Evolutionary conservation across 1,140 invertebrate genomes (phyloP).

Genomic region (Drosophila ogumai): DNA sequence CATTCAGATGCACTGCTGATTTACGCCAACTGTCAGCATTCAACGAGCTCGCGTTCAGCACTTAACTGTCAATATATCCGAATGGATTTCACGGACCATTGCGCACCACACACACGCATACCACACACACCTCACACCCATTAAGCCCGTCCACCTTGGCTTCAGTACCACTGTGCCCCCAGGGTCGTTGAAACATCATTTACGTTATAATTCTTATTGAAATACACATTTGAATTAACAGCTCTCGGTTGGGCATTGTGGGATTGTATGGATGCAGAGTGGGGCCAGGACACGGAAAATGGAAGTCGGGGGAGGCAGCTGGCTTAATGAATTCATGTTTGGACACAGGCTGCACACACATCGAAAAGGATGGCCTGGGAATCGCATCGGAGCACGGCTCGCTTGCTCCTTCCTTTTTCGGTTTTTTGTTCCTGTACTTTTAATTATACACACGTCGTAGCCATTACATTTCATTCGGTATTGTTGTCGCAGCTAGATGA

Average conservation of each 20-base stretch:
- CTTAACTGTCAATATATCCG: slow-evolving; percentile 43
- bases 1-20: slow-evolving; percentile 38
- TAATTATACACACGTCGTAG: slow-evolving; percentile 81
- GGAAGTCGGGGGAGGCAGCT: slow-evolving; percentile 11
- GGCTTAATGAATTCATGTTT: slow-evolving; percentile 79
- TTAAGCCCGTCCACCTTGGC: slow-evolving; percentile 6
- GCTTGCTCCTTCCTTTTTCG: slow-evolving; percentile 6
- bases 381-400: slow-evolving; percentile 19
- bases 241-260: slow-evolving; percentile 14
- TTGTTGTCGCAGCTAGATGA: slow-evolving; percentile 61
- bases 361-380: slow-evolving; percentile 23
- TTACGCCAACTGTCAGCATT: slow-evolving; percentile 32
- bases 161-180: slow-evolving; percentile 22
- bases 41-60: slow-evolving; percentile 19
- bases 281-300: slow-evolving; percentile 13
- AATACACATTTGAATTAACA: slow-evolving; percentile 67
- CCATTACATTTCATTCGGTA: slow-evolving; percentile 78
- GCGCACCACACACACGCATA: slow-evolving; percentile 4
- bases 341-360: slow-evolving; percentile 48
- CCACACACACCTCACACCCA: slow-evolving; percentile 6
- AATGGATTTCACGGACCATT: slow-evolving; percentile 70
- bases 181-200: slow-evolving; percentile 60
- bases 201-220: slow-evolving; percentile 77
- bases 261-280: not conserved
- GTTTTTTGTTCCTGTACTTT: slow-evolving; percentile 44